Evolutionary conservation across 2,797 vertebrate species (phyloP).

Genomic region (Onychomys leucogaster): DNA sequence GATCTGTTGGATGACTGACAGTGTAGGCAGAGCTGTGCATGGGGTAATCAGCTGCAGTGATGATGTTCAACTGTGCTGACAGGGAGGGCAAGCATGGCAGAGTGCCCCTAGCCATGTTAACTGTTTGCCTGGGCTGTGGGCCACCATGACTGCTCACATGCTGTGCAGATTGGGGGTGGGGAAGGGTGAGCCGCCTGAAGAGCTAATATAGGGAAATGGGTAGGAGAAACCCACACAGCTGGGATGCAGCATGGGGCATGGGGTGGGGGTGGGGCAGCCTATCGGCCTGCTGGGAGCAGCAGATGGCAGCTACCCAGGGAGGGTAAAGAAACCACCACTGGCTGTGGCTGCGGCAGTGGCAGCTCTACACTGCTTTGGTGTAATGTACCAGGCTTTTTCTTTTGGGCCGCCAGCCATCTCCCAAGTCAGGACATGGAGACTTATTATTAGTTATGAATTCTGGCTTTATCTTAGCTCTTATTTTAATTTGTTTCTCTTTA

Average conservation of each 20-base stretch:
- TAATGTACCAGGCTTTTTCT: neutral
- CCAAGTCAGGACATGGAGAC: neutral
- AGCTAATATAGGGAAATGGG: neutral
- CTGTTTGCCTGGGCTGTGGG: neutral
- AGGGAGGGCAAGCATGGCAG: neutral
- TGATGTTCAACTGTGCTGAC: neutral
- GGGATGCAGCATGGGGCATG: neutral
- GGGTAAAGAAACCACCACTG: neutral
- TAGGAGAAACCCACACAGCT: neutral
- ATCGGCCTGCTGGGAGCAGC: neutral
- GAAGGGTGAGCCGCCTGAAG: neutral
- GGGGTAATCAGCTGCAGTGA: neutral
- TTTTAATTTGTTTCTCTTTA: neutral
- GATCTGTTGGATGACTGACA: neutral
- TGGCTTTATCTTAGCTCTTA: neutral
- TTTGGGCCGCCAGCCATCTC: neutral
- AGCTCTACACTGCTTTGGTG: neutral
- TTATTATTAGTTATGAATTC: neutral
- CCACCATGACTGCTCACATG: neutral
- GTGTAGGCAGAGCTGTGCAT: neutral
- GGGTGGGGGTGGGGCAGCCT: rapidly evolving
- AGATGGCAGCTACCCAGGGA: neutral
- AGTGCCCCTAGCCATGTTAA: neutral
- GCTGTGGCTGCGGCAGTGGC: neutral
- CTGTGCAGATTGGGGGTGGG: neutral